A percentile compares a stretch with the other conserved stretches of the same genome.
Evolutionary conservation across 2,797 vertebrate genomes (phyloP).

Genomic region (Chromobotia macracanthus): DNA sequence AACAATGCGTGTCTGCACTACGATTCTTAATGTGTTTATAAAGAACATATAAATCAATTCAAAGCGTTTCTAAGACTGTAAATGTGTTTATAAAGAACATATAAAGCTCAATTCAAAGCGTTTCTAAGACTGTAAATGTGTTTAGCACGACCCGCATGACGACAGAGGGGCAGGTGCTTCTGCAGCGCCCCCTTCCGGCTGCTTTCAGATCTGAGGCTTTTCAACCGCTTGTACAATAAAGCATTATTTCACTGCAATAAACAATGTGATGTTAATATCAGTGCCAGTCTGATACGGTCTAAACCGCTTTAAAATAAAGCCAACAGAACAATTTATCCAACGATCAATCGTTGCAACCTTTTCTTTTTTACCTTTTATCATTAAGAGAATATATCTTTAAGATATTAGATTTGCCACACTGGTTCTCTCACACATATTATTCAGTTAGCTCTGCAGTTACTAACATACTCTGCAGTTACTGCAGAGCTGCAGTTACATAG

Average conservation of each 20-base stretch:
- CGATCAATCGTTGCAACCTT: not conserved
- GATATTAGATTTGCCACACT: not conserved
- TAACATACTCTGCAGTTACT: too few relatives aligned
- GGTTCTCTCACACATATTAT: too few relatives aligned
- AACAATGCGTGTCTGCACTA: not conserved
- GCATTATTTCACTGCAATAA: not conserved
- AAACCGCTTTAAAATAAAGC: not conserved
- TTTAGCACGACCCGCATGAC: not conserved
- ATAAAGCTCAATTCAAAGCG: too few relatives aligned
- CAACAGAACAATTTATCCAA: not conserved
- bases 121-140: slow-evolving; percentile 8
- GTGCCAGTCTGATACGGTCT: not conserved
- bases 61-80: slow-evolving; percentile 1
- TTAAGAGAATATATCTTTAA: not conserved
- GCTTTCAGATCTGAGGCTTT: not conserved
- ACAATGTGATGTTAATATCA: not conserved
- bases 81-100: slow-evolving; percentile 2
- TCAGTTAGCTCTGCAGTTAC: too few relatives aligned
- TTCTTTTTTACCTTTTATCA: not conserved
- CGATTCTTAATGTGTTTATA: not conserved
- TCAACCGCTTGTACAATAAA: not conserved
- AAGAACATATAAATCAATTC: not conserved
- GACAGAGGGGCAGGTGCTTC: slow-evolving; percentile 20
- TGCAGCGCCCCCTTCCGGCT: slow-evolving; percentile 33
- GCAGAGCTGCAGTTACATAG: too few relatives aligned